phyloP scores from a whole-genome alignment of 2,797 vertebrate species.

The Melanotaenia pygmaea region DNA sequence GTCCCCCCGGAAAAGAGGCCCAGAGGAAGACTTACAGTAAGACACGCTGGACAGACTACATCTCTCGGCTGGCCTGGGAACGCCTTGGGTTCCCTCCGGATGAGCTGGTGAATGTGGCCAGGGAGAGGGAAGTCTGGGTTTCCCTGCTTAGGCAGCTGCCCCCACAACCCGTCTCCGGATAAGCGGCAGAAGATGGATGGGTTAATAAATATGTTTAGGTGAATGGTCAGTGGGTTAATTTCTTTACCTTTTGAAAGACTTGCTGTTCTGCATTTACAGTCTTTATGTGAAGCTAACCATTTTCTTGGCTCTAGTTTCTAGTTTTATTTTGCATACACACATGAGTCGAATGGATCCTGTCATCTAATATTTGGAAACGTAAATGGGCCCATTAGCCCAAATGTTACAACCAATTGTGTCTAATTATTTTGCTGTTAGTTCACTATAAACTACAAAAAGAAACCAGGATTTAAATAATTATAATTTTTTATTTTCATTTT shows the following conservation, averaged over 20 bases:
- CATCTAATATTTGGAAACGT: neutral
- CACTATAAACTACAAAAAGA: neutral
- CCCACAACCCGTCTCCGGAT: too few relatives aligned
- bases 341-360: neutral
- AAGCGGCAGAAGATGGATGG: too few relatives aligned
- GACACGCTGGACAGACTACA: too few relatives aligned
- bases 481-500: slow-evolving; percentile 25
- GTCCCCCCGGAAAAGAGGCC: too few relatives aligned
- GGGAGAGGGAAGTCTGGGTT: too few relatives aligned
- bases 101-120: too few relatives aligned
- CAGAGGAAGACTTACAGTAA: too few relatives aligned
- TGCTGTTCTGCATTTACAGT: neutral
- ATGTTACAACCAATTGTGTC: neutral
- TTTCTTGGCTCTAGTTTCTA: neutral
- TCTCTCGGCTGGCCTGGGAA: too few relatives aligned
- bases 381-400: neutral
- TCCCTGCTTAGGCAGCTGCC: too few relatives aligned
- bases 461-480: neutral
- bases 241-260: neutral
- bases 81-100: too few relatives aligned
- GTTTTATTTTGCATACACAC: neutral
- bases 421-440: slow-evolving; percentile 3
- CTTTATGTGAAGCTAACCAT: neutral
- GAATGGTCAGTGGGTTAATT: neutral
- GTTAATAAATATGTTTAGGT: too few relatives aligned